Base-by-base conservation (phyloP, 2,797 vertebrate species). In the Distichodus sexfasciatus region DNA sequence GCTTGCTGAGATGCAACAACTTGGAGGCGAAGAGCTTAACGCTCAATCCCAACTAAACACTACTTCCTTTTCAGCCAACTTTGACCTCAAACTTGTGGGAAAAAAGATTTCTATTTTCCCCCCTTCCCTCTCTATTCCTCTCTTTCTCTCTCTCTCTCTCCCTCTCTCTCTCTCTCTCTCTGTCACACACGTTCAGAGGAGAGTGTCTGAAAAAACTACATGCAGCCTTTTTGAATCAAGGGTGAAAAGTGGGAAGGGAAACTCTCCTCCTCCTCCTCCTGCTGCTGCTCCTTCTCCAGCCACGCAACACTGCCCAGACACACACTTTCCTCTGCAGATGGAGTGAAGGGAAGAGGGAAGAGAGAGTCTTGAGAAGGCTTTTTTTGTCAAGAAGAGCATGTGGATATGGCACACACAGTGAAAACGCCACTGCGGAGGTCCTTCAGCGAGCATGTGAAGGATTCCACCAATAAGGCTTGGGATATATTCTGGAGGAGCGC, bases 401-500 rank as follows among this genome's bases (percentile, higher is more conserved):
- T 72, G 2, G 7, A 72, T 57, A 90, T 92, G 92, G 89, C 84
- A 12, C 81, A 68, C 3, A 69, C 1, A 0, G 63, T 66, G 1
- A 90, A 89, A 62, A 65, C 80, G 31, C 77, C 46, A 0, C 86
- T 94, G 74, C 83, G 89, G 75, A 82, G 92, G 48, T 92, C 92
- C 68, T 92, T 94, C 80, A 94, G 94, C 4, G 88, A 93, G 63
- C 91, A 93, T 3, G 82, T 91, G 35, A 82, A 88, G 48, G 87
- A 85, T 82, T 92, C 92, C 47, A 81, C 85, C 78, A 86, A 89
- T 88, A 91, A 83, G 80, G 90, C 87, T 6, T 90, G 91, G 93
- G 92, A 93, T 0, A 79, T 83, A 59, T 90, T 94, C 88, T 94
- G 94, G 93, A 94, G 79, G 81, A 89, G 82, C 0, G 57, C 89